These are phyloP conservation scores for Callinectes sapidus DNA, from an alignment of 2,888 invertebrate species.

Conservation along the genomic window DNA sequence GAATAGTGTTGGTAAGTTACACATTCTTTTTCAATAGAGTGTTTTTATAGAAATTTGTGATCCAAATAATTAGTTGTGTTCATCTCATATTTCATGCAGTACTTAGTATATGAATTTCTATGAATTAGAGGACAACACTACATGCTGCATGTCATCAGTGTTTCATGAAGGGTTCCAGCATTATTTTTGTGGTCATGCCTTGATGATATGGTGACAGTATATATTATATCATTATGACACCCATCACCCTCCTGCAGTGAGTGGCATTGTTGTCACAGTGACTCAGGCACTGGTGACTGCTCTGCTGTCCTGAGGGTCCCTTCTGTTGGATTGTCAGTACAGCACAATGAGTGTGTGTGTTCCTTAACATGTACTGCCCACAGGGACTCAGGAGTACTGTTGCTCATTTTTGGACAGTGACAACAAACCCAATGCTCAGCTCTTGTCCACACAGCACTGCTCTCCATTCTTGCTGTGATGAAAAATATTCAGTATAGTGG, in stretches of 20 bases:
- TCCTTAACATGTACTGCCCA: slow-evolving; percentile 41
- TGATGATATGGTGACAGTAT: slow-evolving; percentile 23
- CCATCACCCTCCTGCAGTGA: slow-evolving; percentile 25
- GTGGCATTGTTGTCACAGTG: slow-evolving; percentile 45
- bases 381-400: slow-evolving; percentile 47
- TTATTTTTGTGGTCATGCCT: slow-evolving; percentile 7
- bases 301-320: slow-evolving; percentile 39
- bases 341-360: slow-evolving; percentile 50
- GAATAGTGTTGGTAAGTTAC: slow-evolving; percentile 11
- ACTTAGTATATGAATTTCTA: slow-evolving; percentile 1
- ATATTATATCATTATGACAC: background rate
- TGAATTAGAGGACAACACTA: slow-evolving; percentile 13
- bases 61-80: background rate
- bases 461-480: background rate
- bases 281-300: slow-evolving; percentile 23
- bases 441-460: background rate
- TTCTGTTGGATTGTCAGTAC: slow-evolving; percentile 49
- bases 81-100: slow-evolving; percentile 15
- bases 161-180: slow-evolving; percentile 37
- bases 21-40: slow-evolving; percentile 40
- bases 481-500: background rate
- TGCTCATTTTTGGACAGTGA: background rate
- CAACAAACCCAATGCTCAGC: background rate
- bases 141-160: slow-evolving; percentile 39
- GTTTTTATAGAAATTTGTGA: slow-evolving; percentile 44